Evolutionary conservation across 1,140 invertebrate genomes (phyloP).

Genomic region (Drosophila ficusphila): DNA sequence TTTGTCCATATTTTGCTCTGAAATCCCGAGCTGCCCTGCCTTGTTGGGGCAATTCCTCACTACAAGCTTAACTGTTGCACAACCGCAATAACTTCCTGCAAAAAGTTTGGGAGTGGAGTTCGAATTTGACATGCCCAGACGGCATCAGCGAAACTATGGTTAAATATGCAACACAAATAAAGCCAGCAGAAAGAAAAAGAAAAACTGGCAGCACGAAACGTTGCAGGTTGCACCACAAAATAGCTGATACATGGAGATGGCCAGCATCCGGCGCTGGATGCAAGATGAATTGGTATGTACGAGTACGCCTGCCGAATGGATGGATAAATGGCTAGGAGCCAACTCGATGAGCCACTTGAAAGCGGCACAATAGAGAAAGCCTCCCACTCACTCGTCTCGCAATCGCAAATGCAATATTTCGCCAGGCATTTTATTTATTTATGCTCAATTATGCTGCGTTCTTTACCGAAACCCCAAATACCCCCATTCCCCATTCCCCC

Average conservation of each 20-base stretch:
- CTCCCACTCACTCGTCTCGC: slow-evolving; percentile 5
- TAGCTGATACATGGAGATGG: slow-evolving; percentile 42
- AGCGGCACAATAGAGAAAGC: slow-evolving; percentile 17
- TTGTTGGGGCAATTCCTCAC: not conserved
- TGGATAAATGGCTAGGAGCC: slow-evolving; percentile 11
- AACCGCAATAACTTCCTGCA: slow-evolving; percentile 25
- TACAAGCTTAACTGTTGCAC: slow-evolving; percentile 4
- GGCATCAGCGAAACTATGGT: slow-evolving; percentile 25
- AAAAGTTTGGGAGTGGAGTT: slow-evolving; percentile 32
- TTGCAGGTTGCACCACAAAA: slow-evolving; percentile 41
- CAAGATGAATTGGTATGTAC: slow-evolving; percentile 14
- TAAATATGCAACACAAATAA: slow-evolving; percentile 37
- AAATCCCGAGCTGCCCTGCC: not conserved
- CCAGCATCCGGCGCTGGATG: slow-evolving; percentile 30
- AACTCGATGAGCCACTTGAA: slow-evolving; percentile 63
- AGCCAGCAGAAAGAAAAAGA: slow-evolving; percentile 4
- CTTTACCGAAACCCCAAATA: no score
- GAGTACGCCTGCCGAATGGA: not conserved
- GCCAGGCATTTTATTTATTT: slow-evolving; percentile 52
- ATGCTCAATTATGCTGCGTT: slow-evolving; percentile 63
- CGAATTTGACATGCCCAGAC: slow-evolving; percentile 2
- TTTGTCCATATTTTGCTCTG: not conserved
- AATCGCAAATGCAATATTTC: slow-evolving; percentile 53
- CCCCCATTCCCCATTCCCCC: no score
- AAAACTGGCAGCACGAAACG: not conserved